Conservation (phyloP, 2,113 vertebrate species). For the Vimba vimba region DNA sequence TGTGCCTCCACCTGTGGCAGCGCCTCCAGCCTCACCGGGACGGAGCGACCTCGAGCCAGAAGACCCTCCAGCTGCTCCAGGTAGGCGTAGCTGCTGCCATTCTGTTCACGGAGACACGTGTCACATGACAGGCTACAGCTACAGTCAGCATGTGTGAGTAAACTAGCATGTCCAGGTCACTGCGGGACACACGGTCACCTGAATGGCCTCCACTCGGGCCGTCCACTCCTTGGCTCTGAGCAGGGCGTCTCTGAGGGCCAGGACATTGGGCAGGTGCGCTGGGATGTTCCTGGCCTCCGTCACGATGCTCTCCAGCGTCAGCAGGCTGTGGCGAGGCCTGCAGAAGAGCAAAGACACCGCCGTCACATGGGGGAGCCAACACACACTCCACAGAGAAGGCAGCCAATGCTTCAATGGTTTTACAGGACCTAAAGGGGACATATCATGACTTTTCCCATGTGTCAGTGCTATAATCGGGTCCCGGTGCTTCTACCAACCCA, state of each 20-base stretch:
- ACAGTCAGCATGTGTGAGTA: too few relatives aligned
- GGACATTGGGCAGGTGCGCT: constrained; percentile 92
- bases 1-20: constrained; percentile 95
- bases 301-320: constrained; percentile 91
- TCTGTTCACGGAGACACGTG: constrained; percentile 68
- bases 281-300: constrained; percentile 95
- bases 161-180: background rate
- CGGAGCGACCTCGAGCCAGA: constrained; percentile 90
- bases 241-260: constrained; percentile 91
- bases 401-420: too few relatives aligned
- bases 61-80: constrained; percentile 94
- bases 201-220: constrained; percentile 91
- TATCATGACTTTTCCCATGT: too few relatives aligned
- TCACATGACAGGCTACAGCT: background rate
- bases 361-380: too few relatives aligned
- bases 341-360: background rate
- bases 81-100: constrained; percentile 89
- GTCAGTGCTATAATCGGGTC: too few relatives aligned
- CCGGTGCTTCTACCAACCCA: too few relatives aligned
- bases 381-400: background rate
- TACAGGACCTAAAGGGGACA: too few relatives aligned
- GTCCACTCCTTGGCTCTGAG: constrained; percentile 97
- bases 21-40: constrained; percentile 89
- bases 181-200: constrained; percentile 71
- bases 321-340: constrained; percentile 92